phyloP scores from a whole-genome alignment of 2,797 vertebrate genomes.

The Australoheros facetus region DNA sequence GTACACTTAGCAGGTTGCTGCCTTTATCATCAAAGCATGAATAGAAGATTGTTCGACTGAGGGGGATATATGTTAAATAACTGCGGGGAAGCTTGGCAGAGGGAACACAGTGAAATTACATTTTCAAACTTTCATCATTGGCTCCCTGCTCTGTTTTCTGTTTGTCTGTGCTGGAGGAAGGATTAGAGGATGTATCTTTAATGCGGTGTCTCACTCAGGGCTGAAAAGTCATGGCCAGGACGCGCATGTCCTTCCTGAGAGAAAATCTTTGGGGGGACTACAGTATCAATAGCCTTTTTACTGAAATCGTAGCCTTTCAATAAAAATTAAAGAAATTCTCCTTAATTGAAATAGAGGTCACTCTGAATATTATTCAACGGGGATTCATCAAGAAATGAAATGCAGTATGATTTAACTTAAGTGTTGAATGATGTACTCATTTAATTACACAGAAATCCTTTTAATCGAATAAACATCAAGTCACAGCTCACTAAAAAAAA shows the following conservation, averaged over 20 bases:
- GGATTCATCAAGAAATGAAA: conserved; percentile 9
- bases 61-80: conserved; percentile 75
- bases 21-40: conserved; percentile 79
- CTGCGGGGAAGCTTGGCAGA: conserved; percentile 65
- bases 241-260: conserved; percentile 23
- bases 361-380: background rate
- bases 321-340: conserved; percentile 12
- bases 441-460: background rate
- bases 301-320: conserved; percentile 29
- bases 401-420: conserved; percentile 12
- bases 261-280: background rate
- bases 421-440: background rate
- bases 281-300: background rate
- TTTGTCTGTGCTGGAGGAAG: conserved; percentile 40
- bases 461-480: conserved; percentile 4
- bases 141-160: conserved; percentile 56
- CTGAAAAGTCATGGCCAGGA: conserved; percentile 14
- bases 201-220: conserved; percentile 59
- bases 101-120: conserved; percentile 67
- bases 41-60: conserved; percentile 58
- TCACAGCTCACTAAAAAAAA: background rate
- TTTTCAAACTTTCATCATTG: conserved; percentile 71
- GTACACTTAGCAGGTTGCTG: conserved; percentile 73
- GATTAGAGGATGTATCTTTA: conserved; percentile 62
- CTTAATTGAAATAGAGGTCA: conserved; percentile 33